Conservation (phyloP, 2,888 invertebrate genomes). For the Apocheima hispidaria region DNA sequence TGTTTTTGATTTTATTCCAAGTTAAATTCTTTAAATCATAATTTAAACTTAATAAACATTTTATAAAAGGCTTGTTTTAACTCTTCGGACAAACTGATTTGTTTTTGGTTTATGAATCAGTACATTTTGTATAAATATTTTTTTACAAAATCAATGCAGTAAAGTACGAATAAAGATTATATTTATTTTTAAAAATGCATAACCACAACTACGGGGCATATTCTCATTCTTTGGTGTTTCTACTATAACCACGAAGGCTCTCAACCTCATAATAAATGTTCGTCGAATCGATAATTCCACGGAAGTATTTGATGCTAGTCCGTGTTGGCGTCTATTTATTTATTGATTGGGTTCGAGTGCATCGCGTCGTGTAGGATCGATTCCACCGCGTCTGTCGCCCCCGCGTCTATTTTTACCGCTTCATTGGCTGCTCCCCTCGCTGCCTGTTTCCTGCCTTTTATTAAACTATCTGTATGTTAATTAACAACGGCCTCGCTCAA, state of each 20-base stretch:
- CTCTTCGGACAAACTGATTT: no score
- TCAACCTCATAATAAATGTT: not conserved
- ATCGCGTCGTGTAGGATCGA: conserved; percentile 79
- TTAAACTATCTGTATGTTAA: conserved; percentile 86
- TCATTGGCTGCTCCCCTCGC: conserved; percentile 84
- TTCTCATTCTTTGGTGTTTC: not conserved
- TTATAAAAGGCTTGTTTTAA: no score
- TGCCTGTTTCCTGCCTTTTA: conserved; percentile 84
- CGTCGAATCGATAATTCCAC: conserved; percentile 21
- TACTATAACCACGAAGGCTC: not conserved
- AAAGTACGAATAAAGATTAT: no score
- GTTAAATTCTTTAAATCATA: no score
- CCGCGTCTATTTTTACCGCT: conserved; percentile 85
- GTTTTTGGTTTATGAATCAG: no score
- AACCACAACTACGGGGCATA: no score
- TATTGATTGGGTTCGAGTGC: conserved; percentile 80
- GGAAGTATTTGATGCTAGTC: conserved; percentile 33
- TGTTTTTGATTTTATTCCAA: no score
- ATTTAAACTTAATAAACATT: no score
- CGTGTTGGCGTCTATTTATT: conserved; percentile 62
- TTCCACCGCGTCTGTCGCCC: conserved; percentile 76
- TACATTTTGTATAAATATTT: no score
- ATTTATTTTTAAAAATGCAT: no score
- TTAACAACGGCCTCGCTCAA: conserved; percentile 81
- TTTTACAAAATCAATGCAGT: no score